Evolutionary conservation across 2,797 vertebrate species (phyloP).

Genomic region (Notolabrus celidotus): DNA sequence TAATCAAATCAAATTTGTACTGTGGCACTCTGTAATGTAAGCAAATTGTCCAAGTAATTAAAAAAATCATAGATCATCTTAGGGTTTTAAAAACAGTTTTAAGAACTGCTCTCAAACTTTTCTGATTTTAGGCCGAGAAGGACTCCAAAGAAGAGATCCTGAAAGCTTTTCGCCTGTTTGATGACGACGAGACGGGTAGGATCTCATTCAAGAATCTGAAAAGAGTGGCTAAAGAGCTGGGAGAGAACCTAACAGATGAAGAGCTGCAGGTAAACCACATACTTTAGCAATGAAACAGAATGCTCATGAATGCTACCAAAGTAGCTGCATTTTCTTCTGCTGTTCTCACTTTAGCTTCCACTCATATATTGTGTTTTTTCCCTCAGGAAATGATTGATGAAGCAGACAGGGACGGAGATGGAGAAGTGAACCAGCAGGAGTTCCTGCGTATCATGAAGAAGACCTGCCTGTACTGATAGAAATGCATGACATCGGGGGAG

Average conservation of each 20-base stretch:
- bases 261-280: conserved; percentile 90
- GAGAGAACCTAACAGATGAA: conserved; percentile 95
- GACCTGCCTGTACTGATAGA: conserved; percentile 91
- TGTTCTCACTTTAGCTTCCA: neutral
- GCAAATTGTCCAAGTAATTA: neutral
- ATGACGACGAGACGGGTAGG: conserved; percentile 96
- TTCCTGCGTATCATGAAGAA: conserved; percentile 98
- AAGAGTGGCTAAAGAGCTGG: conserved; percentile 92
- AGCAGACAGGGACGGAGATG: conserved; percentile 94
- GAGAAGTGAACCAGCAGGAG: conserved; percentile 95
- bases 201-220: conserved; percentile 96
- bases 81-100: neutral
- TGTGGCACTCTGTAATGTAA: neutral
- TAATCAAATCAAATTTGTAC: neutral
- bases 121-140: conserved; percentile 89
- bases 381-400: conserved; percentile 97
- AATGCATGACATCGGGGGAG: neutral
- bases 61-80: neutral
- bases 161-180: conserved; percentile 96
- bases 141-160: conserved; percentile 97
- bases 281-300: neutral
- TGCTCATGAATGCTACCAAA: neutral
- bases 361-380: conserved; percentile 6
- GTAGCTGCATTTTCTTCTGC: neutral
- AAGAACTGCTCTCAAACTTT: neutral